A percentile compares a stretch with the other conserved stretches of the same genome.
These are phyloP conservation scores for Anastrepha ludens DNA, from an alignment of 1,140 invertebrate genomes.

Conservation along the genomic window DNA sequence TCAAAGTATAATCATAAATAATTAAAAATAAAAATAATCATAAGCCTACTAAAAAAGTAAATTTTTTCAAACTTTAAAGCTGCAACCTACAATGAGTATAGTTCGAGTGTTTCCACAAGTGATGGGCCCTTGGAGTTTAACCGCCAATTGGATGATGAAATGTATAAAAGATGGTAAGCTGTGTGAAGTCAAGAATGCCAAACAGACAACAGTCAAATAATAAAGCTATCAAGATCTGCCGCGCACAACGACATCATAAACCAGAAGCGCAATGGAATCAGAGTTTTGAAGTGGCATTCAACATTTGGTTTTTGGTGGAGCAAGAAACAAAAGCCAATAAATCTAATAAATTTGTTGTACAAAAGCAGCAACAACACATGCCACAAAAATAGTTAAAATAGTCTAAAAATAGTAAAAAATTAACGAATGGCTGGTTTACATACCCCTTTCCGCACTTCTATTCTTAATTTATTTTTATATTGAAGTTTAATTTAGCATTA, in stretches of 20 bases:
- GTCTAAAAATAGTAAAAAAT: background rate
- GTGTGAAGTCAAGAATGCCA: background rate
- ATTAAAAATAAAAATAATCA: constrained; percentile 30
- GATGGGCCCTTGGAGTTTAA: constrained; percentile 1
- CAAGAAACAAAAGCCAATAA: too few species aligned
- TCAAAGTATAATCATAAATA: background rate
- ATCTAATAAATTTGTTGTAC: too few species aligned
- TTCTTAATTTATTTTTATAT: background rate
- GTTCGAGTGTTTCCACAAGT: background rate
- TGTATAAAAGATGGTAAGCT: background rate
- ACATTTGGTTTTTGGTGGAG: too few species aligned
- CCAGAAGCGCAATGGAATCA: background rate
- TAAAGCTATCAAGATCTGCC: background rate
- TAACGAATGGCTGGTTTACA: background rate
- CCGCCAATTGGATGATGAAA: background rate
- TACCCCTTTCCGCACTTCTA: background rate
- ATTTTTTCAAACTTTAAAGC: background rate
- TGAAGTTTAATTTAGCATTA: constrained; percentile 7
- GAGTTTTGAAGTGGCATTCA: too few species aligned
- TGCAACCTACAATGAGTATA: background rate
- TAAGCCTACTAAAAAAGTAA: background rate
- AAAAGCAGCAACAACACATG: too few species aligned
- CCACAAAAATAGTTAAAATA: too few species aligned
- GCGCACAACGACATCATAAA: background rate
- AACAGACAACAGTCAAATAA: background rate